A percentile compares a stretch with the other conserved stretches of the same genome.
phyloP scores from a whole-genome alignment of 1,140 invertebrate species.

The Idris sp. region DNA sequence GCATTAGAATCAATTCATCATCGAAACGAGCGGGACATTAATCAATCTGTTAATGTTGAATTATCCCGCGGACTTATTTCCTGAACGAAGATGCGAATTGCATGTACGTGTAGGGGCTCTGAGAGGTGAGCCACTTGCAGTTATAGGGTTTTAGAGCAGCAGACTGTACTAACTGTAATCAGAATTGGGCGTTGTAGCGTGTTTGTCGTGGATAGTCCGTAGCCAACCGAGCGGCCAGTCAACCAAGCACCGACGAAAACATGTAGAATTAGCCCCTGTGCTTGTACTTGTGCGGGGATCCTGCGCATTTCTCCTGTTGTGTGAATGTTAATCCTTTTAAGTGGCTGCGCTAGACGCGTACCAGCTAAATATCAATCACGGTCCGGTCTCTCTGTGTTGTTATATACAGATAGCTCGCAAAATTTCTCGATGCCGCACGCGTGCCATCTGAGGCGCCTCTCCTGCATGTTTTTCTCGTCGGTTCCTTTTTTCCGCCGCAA shows the following conservation, averaged over 20 bases:
- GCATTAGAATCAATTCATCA: no score
- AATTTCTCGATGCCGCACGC: constrained; percentile 62
- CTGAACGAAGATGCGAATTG: constrained; percentile 54
- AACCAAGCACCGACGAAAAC: constrained; percentile 59
- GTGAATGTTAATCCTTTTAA: constrained; percentile 76
- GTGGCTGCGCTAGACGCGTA: constrained; percentile 67
- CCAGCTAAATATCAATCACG: constrained; percentile 76
- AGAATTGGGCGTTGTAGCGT: constrained; percentile 67
- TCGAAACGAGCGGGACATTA: no score
- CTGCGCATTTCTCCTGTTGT: constrained; percentile 66
- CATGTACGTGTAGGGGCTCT: constrained; percentile 43
- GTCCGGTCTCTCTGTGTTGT: no score
- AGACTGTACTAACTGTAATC: constrained; percentile 76
- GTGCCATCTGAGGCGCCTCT: constrained; percentile 29
- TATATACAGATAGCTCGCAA: no score
- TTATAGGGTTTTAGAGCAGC: constrained; percentile 73
- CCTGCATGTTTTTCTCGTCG: constrained; percentile 13
- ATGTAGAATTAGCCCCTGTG: constrained; percentile 51
- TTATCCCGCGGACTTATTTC: constrained; percentile 51
- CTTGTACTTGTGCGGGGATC: constrained; percentile 59
- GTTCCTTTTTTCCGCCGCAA: constrained; percentile 22
- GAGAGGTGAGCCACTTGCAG: constrained; percentile 63
- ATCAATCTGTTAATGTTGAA: constrained; percentile 48
- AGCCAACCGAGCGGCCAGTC: constrained; percentile 40
- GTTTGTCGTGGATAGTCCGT: constrained; percentile 58